phyloP scores from a whole-genome alignment of 2,797 vertebrate genomes.

The Phyllotis vaccarum region DNA sequence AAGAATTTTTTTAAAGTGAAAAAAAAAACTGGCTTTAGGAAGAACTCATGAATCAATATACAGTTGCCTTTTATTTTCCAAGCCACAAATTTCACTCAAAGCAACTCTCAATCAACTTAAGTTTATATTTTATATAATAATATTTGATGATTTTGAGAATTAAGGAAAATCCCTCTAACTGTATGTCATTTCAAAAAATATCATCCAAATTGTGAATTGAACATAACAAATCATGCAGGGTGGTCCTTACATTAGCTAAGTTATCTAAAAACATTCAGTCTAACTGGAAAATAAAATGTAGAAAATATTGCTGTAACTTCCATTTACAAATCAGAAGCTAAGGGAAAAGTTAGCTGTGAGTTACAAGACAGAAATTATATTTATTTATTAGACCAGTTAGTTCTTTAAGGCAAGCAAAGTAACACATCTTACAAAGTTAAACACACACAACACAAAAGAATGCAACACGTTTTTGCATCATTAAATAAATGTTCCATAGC shows the following conservation, averaged over 20 bases:
- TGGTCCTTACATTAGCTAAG: not conserved
- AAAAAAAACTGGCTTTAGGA: not conserved
- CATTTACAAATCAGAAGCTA: not conserved
- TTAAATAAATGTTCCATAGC: not conserved
- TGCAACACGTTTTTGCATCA: not conserved
- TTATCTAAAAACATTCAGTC: not conserved
- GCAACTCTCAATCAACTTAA: constrained; percentile 3
- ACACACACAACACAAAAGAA: not conserved
- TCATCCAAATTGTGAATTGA: not conserved
- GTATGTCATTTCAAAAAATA: constrained; percentile 36
- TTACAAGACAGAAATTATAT: not conserved
- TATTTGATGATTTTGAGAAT: constrained; percentile 27
- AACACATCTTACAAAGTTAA: not conserved
- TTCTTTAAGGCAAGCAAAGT: not conserved
- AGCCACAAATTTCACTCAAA: not conserved
- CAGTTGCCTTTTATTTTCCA: constrained; percentile 49
- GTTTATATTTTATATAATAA: constrained; percentile 39
- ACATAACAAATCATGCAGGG: not conserved
- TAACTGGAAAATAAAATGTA: not conserved
- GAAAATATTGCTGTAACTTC: not conserved
- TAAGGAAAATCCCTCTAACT: constrained; percentile 20
- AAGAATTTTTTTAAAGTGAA: constrained; percentile 3
- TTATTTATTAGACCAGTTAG: not conserved
- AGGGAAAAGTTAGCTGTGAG: not conserved
- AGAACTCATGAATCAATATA: not conserved